These are phyloP conservation scores for Rhaphigaster nebulosa DNA, from an alignment of 2,888 invertebrate species.

Conservation along the genomic window DNA sequence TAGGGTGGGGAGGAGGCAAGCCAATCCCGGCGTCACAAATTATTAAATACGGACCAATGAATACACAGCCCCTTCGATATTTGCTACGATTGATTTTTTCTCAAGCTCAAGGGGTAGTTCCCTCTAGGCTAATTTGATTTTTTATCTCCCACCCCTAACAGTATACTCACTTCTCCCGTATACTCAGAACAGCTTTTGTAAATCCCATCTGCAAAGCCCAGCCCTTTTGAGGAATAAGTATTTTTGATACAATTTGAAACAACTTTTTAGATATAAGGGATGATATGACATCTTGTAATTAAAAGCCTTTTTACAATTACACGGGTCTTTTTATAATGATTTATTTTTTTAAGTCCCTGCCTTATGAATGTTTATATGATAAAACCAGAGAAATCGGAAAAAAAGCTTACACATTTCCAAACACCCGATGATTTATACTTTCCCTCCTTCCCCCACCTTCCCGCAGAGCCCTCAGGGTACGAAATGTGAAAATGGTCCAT, in stretches of 20 bases:
- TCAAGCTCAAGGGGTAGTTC: constrained; percentile 2
- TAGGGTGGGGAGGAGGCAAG: background rate
- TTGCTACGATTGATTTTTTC: constrained; percentile 38
- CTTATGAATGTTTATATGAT: background rate
- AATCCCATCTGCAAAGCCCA: background rate
- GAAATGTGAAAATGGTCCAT: background rate
- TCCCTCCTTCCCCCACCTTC: background rate
- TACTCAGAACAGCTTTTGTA: background rate
- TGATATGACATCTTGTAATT: too few relatives aligned
- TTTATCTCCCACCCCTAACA: background rate
- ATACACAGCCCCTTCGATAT: constrained; percentile 36
- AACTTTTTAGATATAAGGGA: too few relatives aligned
- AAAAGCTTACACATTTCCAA: background rate
- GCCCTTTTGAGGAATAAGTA: background rate
- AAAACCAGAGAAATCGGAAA: background rate
- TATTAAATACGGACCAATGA: constrained; percentile 46
- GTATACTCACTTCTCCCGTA: background rate
- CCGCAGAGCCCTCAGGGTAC: background rate
- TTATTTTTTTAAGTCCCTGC: too few relatives aligned
- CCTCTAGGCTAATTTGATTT: constrained; percentile 44
- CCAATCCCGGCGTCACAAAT: constrained; percentile 40
- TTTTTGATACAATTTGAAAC: background rate
- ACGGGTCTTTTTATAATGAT: too few relatives aligned
- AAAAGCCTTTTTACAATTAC: too few relatives aligned
- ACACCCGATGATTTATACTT: background rate